Evolutionary conservation across 2,797 vertebrate species (phyloP), one percentile per base, ranked within the genome.

Genomic region (Leptoclinus maculatus): DNA sequence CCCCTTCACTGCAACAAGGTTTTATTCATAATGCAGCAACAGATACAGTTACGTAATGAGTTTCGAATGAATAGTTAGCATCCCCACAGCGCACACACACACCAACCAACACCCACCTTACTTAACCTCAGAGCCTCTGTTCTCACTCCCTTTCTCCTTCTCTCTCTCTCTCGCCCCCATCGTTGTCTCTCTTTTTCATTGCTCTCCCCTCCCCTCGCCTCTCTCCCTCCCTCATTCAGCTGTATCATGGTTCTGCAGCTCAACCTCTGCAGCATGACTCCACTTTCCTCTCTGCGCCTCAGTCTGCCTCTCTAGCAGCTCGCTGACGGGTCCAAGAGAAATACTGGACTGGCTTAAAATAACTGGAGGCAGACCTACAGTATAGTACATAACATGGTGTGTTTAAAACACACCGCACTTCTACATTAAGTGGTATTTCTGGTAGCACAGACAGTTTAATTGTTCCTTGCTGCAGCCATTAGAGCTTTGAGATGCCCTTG

Each of bases 181-280:
- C 53, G n/a, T 21, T 34, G 39, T 17, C 36, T 29, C 27, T 43
- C 8, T 57, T 17, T 77, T 32, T 21, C 64, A 32, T 36, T 17
- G 1, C 43, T 47, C 25, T 8, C 11, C 27, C 41, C 25, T 29
- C n/a, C 45, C 11, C 56, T 4, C 68, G 39, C 64, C 56, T 7
- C 39, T 11, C 43, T 9, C 67, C 66, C 78, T 75, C 76, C 57
- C 71, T 89, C 73, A 56, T 83, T 92, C 84, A 89, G 84, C 82
- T 84, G 75, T 85, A 89, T 90, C 85, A 87, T 88, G 88, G 92
- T 84, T 91, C 87, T 87, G 92, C 91, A 91, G 86, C 83, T 89
- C 82, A 85, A 47, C 87, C 88, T 92, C 91, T 93, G 91, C 92
- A 93, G 90, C 88, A 91, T 87, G 84, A 91, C 92, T 89, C 85